phyloP scores from a whole-genome alignment of 1,140 invertebrate species.

The Hylaeus anthracinus region DNA sequence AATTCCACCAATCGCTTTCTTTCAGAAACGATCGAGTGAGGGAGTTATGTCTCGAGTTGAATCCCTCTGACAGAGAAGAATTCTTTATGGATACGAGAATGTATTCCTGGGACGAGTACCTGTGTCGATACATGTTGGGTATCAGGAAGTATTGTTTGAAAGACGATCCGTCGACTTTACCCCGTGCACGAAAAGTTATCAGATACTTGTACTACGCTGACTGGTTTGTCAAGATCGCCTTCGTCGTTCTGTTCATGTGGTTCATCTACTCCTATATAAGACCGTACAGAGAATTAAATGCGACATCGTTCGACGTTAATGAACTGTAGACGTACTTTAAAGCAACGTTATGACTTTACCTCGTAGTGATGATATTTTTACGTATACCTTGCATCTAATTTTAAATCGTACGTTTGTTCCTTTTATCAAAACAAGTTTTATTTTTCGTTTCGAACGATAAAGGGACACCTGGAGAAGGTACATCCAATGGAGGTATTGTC shows the following conservation, averaged over 20 bases:
- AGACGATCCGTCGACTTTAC: constrained; percentile 89
- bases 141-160: constrained; percentile 88
- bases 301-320: neutral
- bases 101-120: constrained; percentile 86
- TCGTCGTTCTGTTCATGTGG: constrained; percentile 65
- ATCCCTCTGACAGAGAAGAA: constrained; percentile 82
- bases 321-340: constrained; percentile 6
- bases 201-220: constrained; percentile 70
- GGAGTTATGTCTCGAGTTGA: constrained; percentile 83
- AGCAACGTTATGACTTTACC: neutral
- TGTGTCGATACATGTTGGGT: constrained; percentile 87
- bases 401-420: neutral
- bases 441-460: neutral
- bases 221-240: constrained; percentile 59
- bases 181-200: constrained; percentile 83
- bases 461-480: neutral
- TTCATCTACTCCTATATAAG: constrained; percentile 68
- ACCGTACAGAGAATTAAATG: constrained; percentile 31
- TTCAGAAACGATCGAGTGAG: constrained; percentile 85
- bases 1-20: constrained; percentile 31
- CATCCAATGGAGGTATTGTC: neutral
- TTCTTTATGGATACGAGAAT: constrained; percentile 83
- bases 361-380: constrained; percentile 1
- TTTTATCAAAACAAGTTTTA: neutral
- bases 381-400: neutral